Base-by-base conservation (phyloP, 2,888 invertebrate species). In the Ceraclea dissimilis region DNA sequence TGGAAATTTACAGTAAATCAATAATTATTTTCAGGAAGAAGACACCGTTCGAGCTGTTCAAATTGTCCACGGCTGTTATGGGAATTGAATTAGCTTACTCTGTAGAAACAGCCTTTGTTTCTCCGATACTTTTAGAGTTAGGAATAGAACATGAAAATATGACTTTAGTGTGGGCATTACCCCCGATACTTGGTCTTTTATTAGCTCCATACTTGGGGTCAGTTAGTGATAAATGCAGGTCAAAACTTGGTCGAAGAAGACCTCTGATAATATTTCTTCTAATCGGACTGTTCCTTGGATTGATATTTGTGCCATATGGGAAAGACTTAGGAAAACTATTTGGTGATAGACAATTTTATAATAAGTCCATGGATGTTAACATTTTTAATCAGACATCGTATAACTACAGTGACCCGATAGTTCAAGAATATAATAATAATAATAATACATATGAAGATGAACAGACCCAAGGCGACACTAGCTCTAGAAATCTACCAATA, bases 11-110 rank as follows among this genome's bases (percentile, higher is more conserved):
- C 39, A 8, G 13, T 39, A 5, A n/a, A n/a, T 26, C 10, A 6
- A 26, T 26, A 8, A 18, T 43, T 18, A 4, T 47, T 60, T 60
- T 2, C 52, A 61, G 61, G 31, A 49, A 39, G 31, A 61, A 59
- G 31, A 61, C 61, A n/a, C 43, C 44, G 2, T 43, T 11, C 5
- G 57, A 61, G 18, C 33, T 61, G 13, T 39, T 61, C 11, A 51
- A 34, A 22, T 46, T 61, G n/a, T 59, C 61, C 2, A 52, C 57
- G 5, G 59, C 53, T 10, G 69, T 72, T 10, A 69, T 73, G 66
- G 83, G 83, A 16, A 82, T 84, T 22, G 84, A 84, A 65, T 79
- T 84, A 63, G 82, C 83, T 47, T 84, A 84, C 65, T 79, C 83
- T 0, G 83, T 84, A 0, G 84, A 84, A 68, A 84, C 84, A 1